These are phyloP conservation scores for Enteromius unitaeniatus DNA, from an alignment of 2,797 vertebrate species.

Conservation along the genomic window DNA sequence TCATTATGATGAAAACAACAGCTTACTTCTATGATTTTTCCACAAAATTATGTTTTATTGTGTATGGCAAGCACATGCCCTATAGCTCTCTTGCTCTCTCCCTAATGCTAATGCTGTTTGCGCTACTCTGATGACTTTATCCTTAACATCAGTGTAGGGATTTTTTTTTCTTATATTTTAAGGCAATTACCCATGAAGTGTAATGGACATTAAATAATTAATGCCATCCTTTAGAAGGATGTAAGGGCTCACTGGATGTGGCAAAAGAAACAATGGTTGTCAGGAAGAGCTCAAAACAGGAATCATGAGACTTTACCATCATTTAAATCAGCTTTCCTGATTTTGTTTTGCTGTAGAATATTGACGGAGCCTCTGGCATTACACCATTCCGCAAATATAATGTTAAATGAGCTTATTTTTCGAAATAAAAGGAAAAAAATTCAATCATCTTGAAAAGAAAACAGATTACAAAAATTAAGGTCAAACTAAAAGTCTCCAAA, in stretches of 20 bases:
- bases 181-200: neutral
- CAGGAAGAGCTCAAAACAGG: neutral
- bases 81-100: no score
- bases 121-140: no score
- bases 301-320: neutral
- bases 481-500: neutral
- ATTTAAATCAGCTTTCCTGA: neutral
- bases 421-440: neutral
- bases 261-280: neutral
- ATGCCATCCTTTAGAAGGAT: neutral
- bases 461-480: neutral
- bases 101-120: no score
- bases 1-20: no score
- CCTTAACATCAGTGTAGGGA: no score
- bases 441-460: neutral
- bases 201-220: constrained; percentile 26
- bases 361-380: neutral
- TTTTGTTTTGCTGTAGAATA: neutral
- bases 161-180: no score
- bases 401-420: neutral
- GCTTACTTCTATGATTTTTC: no score
- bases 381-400: neutral
- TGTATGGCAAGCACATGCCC: no score
- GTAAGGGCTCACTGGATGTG: neutral
- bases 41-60: no score